A percentile compares a stretch with the other conserved stretches of the same genome.
These are phyloP conservation scores for Cassiopea xamachana DNA, from an alignment of 30 jellyfish, hydroid and myxozoan genomes.

Conservation along the genomic window DNA sequence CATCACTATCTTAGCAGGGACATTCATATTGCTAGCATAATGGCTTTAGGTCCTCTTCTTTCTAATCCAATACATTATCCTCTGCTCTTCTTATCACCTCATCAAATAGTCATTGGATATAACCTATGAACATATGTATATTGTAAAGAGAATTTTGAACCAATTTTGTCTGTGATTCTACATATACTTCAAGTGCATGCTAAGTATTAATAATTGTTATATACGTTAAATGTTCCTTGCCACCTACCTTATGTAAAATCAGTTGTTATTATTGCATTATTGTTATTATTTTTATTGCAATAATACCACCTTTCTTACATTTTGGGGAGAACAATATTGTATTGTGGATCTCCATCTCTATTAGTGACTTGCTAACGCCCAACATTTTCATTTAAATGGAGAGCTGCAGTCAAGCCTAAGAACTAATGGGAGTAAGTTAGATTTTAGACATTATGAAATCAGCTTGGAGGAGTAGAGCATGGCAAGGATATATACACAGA, in stretches of 20 bases:
- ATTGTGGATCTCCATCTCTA: constrained; percentile 15
- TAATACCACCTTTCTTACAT: constrained; percentile 19
- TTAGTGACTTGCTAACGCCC: constrained; percentile 7
- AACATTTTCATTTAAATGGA: constrained; percentile 13
- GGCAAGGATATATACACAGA: background rate
- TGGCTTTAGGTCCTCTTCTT: constrained; percentile 2
- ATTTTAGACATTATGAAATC: background rate
- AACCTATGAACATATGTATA: background rate
- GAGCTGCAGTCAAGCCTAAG: constrained; percentile 22
- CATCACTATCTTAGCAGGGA: constrained; percentile 8
- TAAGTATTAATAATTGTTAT: background rate
- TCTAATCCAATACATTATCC: background rate
- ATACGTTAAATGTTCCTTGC: background rate
- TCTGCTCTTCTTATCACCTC: constrained; percentile 22
- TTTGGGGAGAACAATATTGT: constrained; percentile 28
- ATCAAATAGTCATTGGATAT: background rate
- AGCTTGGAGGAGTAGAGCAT: background rate
- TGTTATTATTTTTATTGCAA: background rate
- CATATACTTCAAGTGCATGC: background rate
- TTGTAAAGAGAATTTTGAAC: background rate
- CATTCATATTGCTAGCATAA: constrained; percentile 13
- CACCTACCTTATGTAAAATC: constrained; percentile 28
- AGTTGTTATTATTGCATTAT: background rate
- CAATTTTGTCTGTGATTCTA: background rate
- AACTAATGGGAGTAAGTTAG: background rate